These are phyloP conservation scores for Furcula furcula DNA, from an alignment of 2,888 invertebrate genomes.

Conservation along the genomic window DNA sequence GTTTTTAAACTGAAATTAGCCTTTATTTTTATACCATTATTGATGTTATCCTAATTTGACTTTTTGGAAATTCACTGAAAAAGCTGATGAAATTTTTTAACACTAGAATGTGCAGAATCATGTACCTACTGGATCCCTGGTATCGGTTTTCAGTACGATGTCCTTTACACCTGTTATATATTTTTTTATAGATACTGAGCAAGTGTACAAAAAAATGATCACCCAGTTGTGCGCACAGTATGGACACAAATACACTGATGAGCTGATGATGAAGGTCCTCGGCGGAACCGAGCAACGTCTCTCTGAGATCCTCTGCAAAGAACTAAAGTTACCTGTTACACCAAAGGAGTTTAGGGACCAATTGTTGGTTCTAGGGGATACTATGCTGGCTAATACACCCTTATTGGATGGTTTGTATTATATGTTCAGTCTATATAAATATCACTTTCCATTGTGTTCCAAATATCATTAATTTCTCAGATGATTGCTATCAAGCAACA, in stretches of 20 bases:
- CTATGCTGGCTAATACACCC: slow-evolving; percentile 82
- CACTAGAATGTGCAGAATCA: too few relatives aligned
- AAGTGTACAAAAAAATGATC: slow-evolving; percentile 88
- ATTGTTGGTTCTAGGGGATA: slow-evolving; percentile 81
- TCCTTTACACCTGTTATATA: not conserved
- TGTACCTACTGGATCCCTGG: too few relatives aligned
- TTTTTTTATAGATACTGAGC: slow-evolving; percentile 90
- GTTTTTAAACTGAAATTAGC: too few relatives aligned
- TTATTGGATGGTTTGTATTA: slow-evolving; percentile 85
- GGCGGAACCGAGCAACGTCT: slow-evolving; percentile 88
- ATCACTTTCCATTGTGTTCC: too few relatives aligned
- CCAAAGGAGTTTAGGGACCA: slow-evolving; percentile 85
- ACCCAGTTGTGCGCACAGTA: slow-evolving; percentile 85
- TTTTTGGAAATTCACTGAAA: too few relatives aligned
- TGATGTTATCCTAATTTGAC: too few relatives aligned
- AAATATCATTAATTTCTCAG: too few relatives aligned
- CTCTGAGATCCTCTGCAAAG: slow-evolving; percentile 85
- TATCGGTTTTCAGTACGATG: too few relatives aligned
- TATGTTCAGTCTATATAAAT: too few relatives aligned
- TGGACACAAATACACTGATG: slow-evolving; percentile 89
- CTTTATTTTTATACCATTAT: too few relatives aligned
- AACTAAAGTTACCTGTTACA: slow-evolving; percentile 85
- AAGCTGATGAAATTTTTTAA: too few relatives aligned
- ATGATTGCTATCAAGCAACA: too few relatives aligned
- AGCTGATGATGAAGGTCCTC: slow-evolving; percentile 88